Evolutionary conservation across 2,888 invertebrate species (phyloP).

Genomic region (Agrotis puta): DNA sequence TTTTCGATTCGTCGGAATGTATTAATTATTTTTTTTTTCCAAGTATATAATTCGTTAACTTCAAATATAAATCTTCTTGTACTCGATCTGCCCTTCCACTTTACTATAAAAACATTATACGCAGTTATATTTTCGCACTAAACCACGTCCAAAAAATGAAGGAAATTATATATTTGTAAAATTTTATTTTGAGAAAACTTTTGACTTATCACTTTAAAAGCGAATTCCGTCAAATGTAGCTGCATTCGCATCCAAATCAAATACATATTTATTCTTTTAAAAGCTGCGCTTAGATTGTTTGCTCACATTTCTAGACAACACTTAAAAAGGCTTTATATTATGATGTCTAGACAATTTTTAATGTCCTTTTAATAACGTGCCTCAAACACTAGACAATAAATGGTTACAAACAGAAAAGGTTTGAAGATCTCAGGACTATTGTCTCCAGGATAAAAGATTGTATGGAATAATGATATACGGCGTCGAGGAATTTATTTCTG

Average conservation of each 20-base stretch:
- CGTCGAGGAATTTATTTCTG: background rate
- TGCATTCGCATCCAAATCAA: slow-evolving; percentile 14
- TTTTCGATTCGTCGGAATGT: too few relatives aligned
- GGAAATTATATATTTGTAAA: too few relatives aligned
- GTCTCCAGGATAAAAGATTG: slow-evolving; percentile 2
- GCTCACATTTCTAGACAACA: slow-evolving; percentile 18
- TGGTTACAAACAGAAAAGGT: background rate
- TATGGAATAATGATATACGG: background rate
- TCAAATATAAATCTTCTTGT: too few relatives aligned
- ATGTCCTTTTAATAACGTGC: slow-evolving; percentile 19
- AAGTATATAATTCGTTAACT: too few relatives aligned
- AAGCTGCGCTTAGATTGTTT: background rate
- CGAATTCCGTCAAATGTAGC: background rate
- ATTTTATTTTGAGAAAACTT: too few relatives aligned
- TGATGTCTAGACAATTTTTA: slow-evolving; percentile 34
- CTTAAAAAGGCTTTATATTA: slow-evolving; percentile 15
- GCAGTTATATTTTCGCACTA: too few relatives aligned
- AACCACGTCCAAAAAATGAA: too few relatives aligned
- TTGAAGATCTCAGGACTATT: background rate
- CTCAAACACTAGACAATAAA: slow-evolving; percentile 10
- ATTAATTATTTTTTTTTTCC: too few relatives aligned
- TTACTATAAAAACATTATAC: too few relatives aligned
- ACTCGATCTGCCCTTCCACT: too few relatives aligned
- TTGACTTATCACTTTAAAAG: background rate
- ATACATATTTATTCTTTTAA: slow-evolving; percentile 10